Percentiles rank a stretch among this genome's conserved stretches.
These are phyloP conservation scores for Lycodopsis pacificus DNA, from an alignment of 2,797 vertebrate genomes.

Conservation along the genomic window DNA sequence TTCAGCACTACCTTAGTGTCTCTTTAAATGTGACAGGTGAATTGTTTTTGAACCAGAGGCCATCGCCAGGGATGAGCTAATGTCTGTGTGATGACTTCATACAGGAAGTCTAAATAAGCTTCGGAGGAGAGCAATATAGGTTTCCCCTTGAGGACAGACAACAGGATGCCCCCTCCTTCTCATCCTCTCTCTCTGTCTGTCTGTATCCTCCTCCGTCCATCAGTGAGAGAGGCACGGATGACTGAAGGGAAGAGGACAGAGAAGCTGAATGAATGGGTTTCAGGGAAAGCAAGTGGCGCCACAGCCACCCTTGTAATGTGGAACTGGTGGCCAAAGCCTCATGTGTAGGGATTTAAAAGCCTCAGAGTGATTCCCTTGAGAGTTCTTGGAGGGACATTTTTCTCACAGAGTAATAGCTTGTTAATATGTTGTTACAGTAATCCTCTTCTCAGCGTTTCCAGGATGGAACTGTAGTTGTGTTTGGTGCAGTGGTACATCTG, in stretches of 20 bases:
- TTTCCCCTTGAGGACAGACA: conserved; percentile 64
- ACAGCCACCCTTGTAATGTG: conserved; percentile 26
- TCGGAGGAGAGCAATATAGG: conserved; percentile 75
- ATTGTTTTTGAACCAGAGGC: conserved; percentile 46
- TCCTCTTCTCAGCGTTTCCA: background rate
- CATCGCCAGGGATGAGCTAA: conserved; percentile 73
- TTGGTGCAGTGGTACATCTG: conserved; percentile 13
- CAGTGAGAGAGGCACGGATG: conserved; percentile 39
- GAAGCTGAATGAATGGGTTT: conserved; percentile 57
- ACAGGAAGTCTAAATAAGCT: conserved; percentile 82
- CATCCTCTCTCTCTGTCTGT: conserved; percentile 22
- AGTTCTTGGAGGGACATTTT: conserved; percentile 3
- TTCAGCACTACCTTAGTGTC: conserved; percentile 10
- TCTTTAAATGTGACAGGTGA: conserved; percentile 45
- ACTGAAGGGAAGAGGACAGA: conserved; percentile 47
- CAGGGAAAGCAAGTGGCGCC: conserved; percentile 39
- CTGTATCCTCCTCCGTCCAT: conserved; percentile 49
- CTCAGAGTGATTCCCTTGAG: background rate
- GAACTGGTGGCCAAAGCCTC: conserved; percentile 15
- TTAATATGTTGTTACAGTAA: background rate
- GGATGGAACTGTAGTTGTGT: conserved; percentile 19
- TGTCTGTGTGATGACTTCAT: conserved; percentile 82
- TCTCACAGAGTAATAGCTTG: conserved; percentile 9
- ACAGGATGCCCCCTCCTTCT: conserved; percentile 70
- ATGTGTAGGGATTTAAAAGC: conserved; percentile 15